phyloP scores from a whole-genome alignment of 2,113 vertebrate species.

The Gracilinanus agilis region DNA sequence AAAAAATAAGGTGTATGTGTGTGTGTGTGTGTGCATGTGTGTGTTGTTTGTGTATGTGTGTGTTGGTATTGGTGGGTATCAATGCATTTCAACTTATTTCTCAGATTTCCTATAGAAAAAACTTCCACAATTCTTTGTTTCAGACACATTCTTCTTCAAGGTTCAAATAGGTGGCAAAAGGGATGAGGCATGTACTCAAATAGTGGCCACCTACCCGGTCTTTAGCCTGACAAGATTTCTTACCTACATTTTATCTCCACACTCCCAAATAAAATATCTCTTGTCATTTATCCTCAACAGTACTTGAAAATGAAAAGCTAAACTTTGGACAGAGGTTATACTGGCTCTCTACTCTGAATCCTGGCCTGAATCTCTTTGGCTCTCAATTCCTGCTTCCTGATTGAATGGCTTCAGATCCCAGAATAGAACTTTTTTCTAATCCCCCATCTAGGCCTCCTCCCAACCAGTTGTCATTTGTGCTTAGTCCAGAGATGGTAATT shows the following conservation, averaged over 20 bases:
- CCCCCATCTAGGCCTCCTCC: no score
- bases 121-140: neutral
- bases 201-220: neutral
- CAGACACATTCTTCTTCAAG: neutral
- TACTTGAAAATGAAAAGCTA: neutral
- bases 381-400: neutral
- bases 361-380: neutral
- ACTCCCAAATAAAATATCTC: neutral
- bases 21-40: neutral
- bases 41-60: no score
- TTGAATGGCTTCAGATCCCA: neutral
- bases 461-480: no score
- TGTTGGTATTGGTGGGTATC: neutral
- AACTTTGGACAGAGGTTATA: no score
- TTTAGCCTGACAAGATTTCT: neutral
- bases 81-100: neutral
- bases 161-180: neutral
- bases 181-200: neutral
- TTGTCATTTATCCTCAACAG: neutral
- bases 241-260: neutral
- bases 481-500: no score
- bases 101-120: neutral
- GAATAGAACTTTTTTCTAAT: no score
- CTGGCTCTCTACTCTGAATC: neutral
- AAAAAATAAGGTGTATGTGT: no score